These are phyloP conservation scores for Suncus etruscus DNA, from an alignment of 2,113 vertebrate genomes.

Conservation along the genomic window DNA sequence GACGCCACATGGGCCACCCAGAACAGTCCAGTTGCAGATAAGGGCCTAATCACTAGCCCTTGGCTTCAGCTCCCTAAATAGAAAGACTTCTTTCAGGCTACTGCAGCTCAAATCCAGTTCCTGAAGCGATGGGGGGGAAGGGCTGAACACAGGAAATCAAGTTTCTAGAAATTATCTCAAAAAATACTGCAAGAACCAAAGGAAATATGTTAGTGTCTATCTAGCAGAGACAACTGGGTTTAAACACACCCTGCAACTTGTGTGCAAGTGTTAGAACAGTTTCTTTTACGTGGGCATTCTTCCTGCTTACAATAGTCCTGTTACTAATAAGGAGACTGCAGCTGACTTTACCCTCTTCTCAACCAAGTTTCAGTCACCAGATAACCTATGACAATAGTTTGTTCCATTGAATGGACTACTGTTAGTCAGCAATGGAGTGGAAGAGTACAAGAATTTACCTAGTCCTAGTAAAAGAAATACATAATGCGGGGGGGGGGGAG, in stretches of 20 bases:
- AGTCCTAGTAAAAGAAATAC: conserved; percentile 46
- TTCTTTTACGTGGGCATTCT: conserved; percentile 52
- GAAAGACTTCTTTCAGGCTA: conserved; percentile 77
- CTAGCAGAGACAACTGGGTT: background rate
- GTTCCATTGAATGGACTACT: conserved; percentile 15
- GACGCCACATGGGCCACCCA: conserved; percentile 8
- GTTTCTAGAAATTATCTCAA: background rate
- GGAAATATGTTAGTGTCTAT: background rate
- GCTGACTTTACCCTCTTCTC: conserved; percentile 80
- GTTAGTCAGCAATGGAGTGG: conserved; percentile 11
- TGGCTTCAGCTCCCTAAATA: conserved; percentile 85
- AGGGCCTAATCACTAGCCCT: conserved; percentile 82
- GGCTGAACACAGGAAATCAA: conserved; percentile 51
- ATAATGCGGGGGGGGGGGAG: background rate
- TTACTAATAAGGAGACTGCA: conserved; percentile 70
- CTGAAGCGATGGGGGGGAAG: conserved; percentile 37
- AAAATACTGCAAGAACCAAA: background rate
- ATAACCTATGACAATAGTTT: conserved; percentile 67
- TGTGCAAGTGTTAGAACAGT: background rate
- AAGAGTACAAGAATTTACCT: conserved; percentile 49
- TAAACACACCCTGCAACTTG: conserved; percentile 1
- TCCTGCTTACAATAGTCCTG: conserved; percentile 43
- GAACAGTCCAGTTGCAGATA: conserved; percentile 61
- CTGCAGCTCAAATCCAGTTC: conserved; percentile 69
- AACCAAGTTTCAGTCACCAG: conserved; percentile 82